Base-by-base conservation (phyloP, 2,113 vertebrate genomes). In the Pangasianodon gigas region DNA sequence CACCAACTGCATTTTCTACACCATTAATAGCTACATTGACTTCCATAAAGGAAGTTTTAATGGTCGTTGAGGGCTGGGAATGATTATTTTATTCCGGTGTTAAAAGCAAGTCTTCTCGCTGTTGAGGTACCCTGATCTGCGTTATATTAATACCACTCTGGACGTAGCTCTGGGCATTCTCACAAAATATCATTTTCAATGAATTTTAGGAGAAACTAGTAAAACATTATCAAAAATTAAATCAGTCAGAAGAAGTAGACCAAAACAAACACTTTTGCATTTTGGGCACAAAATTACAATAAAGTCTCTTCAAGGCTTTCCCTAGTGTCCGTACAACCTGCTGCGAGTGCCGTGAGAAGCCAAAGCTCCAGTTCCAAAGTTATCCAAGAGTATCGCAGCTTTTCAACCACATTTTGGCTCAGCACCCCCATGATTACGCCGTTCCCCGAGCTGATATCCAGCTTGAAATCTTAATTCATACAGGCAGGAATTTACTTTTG, bases 1-100 rank as follows among this genome's bases (percentile, higher is more conserved):
- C 51, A 91, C 83, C 79, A 65, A 87, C 86, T 84, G 69, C 65
- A 56, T 71, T 54, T 89, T 71, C 84, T 77, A 84, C 85, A 86
- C 71, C 88, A 75, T 65, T 75, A 85, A 65, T 26, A 9, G 65
- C 69, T 67, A 87, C 74, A 62, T 10, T 19, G 77, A 69, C 69
- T 87, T 90, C 81, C 83, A 90, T 79, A 81, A 85, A 92, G 88
- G 90, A 91, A 65, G 91, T 90, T 91, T 91, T 89, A 92, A 88
- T 90, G 84, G 84, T 84, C 37, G 74, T 37, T 83, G 90, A 89
- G 87, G 88, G 46, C 91, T 86, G 92, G 46, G 85, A 87, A 87
- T 85, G 87, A 85, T 84, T 58, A 80, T 90, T 86, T 69, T 84
- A 84, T 88, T 88, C 67, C 60, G 24, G 82, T 54, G 81, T 37